Base-by-base conservation (phyloP, 2,113 vertebrate species). In the Eurystomus gularis region DNA sequence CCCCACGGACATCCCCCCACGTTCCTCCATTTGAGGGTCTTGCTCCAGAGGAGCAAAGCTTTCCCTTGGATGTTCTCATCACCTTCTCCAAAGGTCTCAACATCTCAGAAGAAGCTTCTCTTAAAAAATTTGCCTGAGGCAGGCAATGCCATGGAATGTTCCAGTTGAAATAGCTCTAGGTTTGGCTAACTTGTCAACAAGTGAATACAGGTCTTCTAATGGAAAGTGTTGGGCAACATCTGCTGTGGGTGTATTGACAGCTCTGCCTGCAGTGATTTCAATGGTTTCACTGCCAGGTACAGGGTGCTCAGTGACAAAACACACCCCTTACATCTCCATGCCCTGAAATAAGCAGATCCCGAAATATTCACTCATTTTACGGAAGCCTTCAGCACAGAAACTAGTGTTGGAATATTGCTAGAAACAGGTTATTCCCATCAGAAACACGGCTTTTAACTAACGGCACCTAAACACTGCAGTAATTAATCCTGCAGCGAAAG, bases 201-300 rank as follows among this genome's bases (percentile, higher is more conserved):
- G 88, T 35, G 60, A 90, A 68, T 5, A 25, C 90, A 93, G 72
- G 92, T 73, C 49, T 79, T 55, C 69, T 37, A n/a, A 92, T 66
- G 93, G 92, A 70, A 94, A 88, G 21, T 49, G 79, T 82, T 90
- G 79, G 94, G 86, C 88, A 96, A 92, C 16, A 5, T 24, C 23
- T 33, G 25, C 76, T 73, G 57, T 29, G 75, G 93, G 68, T 68
- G 76, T 51, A 81, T 11, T 16, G 65, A 84, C 83, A 79, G 86
- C 77, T 79, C 78, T 82, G 80, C 86, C 51, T 51, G 48, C 42
- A 1, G 8, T 13, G 58, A 70, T 42, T 78, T 58, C 12, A 77
- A 78, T 1, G n/a, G 31, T 48, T 76, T 60, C 65, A n/a, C 3
- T 55, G 88, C 64, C 82, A 82, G 90, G 49, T 60, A 46, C 11